phyloP scores from a whole-genome alignment of 2,797 vertebrate genomes.

The Pangasius djambal region DNA sequence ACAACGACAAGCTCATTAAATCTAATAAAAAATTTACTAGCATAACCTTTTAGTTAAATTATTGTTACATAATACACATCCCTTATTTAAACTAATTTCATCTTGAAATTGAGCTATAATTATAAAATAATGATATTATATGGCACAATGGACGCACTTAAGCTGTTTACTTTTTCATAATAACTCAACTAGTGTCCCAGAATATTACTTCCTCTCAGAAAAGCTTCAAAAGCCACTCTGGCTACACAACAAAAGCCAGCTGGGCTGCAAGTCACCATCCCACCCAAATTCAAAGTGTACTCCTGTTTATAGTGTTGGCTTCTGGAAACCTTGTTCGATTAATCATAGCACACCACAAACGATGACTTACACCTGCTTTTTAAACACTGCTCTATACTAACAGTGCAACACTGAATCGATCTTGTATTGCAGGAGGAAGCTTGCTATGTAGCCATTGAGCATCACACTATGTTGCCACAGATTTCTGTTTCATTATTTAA shows the following conservation, averaged over 20 bases:
- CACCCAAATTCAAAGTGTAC: constrained; percentile 17
- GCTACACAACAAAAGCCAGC: constrained; percentile 25
- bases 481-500: neutral
- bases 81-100: neutral
- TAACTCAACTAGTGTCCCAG: neutral
- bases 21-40: neutral
- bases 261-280: constrained; percentile 28
- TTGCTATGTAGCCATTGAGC: neutral
- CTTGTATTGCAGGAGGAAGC: neutral
- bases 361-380: constrained; percentile 8
- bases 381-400: neutral
- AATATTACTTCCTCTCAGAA: neutral
- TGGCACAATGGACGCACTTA: neutral
- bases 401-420: neutral
- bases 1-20: neutral
- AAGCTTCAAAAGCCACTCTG: constrained; percentile 2
- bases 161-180: neutral
- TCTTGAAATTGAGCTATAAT: neutral
- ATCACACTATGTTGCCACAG: neutral
- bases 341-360: neutral
- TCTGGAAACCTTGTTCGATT: constrained; percentile 2
- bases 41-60: neutral
- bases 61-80: neutral
- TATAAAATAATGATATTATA: neutral
- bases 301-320: neutral